Conservation (phyloP, 2,888 invertebrate genomes). For the Sesamia inferens region DNA sequence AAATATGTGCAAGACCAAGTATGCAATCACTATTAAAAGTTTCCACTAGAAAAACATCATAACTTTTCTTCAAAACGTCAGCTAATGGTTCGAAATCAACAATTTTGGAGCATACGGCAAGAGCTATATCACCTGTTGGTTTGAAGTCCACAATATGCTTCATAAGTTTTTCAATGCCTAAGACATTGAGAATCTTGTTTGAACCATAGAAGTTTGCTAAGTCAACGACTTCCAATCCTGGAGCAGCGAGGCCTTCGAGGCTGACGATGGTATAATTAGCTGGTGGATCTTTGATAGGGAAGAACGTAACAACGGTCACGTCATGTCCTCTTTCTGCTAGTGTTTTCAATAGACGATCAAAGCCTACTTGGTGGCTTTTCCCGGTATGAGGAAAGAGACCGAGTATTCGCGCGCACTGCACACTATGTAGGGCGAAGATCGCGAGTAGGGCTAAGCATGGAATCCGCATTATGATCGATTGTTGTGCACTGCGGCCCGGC, state of each 20-base stretch:
- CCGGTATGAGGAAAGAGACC: conserved; percentile 29
- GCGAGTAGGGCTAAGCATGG: not conserved
- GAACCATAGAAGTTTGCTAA: conserved; percentile 1
- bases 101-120: conserved; percentile 24
- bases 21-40: conserved; percentile 92
- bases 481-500: too few species aligned
- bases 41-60: conserved; percentile 91
- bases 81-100: conserved; percentile 33
- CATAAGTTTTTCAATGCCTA: conserved; percentile 26
- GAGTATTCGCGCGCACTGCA: conserved; percentile 21
- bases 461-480: too few species aligned
- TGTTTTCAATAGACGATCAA: conserved; percentile 88
- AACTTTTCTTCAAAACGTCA: conserved; percentile 5
- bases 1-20: conserved; percentile 89
- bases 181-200: conserved; percentile 7
- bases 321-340: conserved; percentile 90
- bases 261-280: conserved; percentile 79
- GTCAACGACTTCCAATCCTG: not conserved
- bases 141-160: conserved; percentile 28
- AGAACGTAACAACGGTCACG: conserved; percentile 90
- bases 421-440: not conserved
- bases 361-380: conserved; percentile 91
- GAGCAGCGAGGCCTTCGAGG: conserved; percentile 23
- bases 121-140: conserved; percentile 19
- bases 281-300: conserved; percentile 86